Evolutionary conservation across 2,113 vertebrate species (phyloP), one percentile per base, ranked within the genome.

Genomic region (Callipepla squamata): DNA sequence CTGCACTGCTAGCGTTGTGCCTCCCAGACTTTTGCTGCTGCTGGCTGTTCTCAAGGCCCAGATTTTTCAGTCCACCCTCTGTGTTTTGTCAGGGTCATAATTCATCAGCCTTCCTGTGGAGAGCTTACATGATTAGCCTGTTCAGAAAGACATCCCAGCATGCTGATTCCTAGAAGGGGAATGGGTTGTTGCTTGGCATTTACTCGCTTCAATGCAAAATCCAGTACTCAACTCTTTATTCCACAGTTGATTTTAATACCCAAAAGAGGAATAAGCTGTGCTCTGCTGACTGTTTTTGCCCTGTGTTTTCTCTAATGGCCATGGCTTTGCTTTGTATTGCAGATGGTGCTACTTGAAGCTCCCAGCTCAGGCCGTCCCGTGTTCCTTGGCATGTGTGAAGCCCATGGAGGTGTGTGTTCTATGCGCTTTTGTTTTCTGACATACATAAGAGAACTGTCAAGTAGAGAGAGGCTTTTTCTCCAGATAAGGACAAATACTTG

Each of bases 321-420:
- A 18, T 58, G 22, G 14, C 26, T 96, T 87, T 91, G 28, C 66
- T 91, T 90, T 61, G 51, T 89, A 0, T 96, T 95, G 48, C 76
- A 99, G 99, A 92, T 98, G 97, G 42, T 98, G 97, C 95, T 99
- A 99, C 89, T 98, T 98, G 38, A 97, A 97, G 86, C 98, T 99
- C 67, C 98, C 99, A 17, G 98, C 99, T 77, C 99, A 99, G 97
- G 99, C 98, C 22, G 97, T 99, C 47, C 99, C 98, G 0, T 98
- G 98, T 75, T 97, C 98, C 55, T 98, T 99, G 58, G 97, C 97
- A 5, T 98, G 98, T 97, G 97, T 99, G 74, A 98, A 98, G 96
- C 98, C 99, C 0, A 23, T 97, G 96, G 89, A 98, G 98, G 98
- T 98, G 89, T 11, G 57, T 95, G 65, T 84, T 50, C 61, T 5